Evolutionary conservation across 2,113 vertebrate species (phyloP), one percentile per base, ranked within the genome.

Genomic region (Jaculus jaculus): DNA sequence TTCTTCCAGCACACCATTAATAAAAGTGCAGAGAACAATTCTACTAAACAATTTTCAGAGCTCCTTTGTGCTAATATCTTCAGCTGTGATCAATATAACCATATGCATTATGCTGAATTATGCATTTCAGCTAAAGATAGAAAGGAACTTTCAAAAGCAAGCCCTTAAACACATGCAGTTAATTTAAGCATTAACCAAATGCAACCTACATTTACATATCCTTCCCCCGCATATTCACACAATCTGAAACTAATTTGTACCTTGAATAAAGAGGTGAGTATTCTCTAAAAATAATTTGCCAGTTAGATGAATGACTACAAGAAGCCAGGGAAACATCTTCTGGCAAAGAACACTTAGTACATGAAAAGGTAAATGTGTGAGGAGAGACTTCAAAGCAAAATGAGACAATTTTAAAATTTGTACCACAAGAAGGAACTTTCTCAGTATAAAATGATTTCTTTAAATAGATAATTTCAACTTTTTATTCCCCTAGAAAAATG

Each of bases 171-270:
- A 97, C 96, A 97, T 97, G 97, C 97, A 94, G 96, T 96, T 97
- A 97, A 97, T 97, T 97, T 97, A 97, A 96, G 95, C 94, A 96
- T 96, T 96, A 97, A 87, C 93, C 96, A 96, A 97, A 97, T 97
- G 93, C 96, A 95, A 95, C 92, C 96, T 93, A 92, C 80, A 97
- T 97, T 96, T 97, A 96, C 97, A 97, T 97, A 97, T 96, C 89
- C 96, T 96, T 95, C 86, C 92, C 84, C 77, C 61, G 39, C 86
- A 92, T 75, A 96, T 96, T 97, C 94, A 96, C 95, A 96, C 97
- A 97, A 96, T 96, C 97, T 97, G 97, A 97, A 97, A 96, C 96
- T 96, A 97, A 97, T 97, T 96, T 97, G 97, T 97, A 96, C 96
- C 95, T 96, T 96, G 96, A 97, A 97, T 96, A 97, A 97, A 97